A percentile compares a stretch with the other conserved stretches of the same genome.
Evolutionary conservation across 1,140 invertebrate genomes (phyloP).

Genomic region (Sitodiplosis mosellana): DNA sequence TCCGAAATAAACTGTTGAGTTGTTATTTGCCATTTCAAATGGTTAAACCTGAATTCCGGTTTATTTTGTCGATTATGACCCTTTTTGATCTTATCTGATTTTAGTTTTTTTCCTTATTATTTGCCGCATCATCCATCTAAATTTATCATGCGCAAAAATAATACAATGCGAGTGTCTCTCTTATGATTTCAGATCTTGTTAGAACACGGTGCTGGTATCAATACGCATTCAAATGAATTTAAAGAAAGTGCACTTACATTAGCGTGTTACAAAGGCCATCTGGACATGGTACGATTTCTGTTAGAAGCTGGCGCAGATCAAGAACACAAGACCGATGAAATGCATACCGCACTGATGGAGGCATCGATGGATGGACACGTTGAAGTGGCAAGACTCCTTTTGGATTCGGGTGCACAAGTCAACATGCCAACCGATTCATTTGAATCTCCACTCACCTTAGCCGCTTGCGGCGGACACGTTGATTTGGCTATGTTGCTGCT

Average conservation of each 20-base stretch:
- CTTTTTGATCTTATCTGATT: conserved; percentile 25
- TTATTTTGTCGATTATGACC: conserved; percentile 9
- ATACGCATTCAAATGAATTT: conserved; percentile 97
- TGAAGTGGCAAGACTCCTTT: conserved; percentile 77
- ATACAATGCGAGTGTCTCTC: neutral
- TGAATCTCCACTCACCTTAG: conserved; percentile 93
- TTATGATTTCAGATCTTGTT: conserved; percentile 46
- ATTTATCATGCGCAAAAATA: neutral
- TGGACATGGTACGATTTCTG: conserved; percentile 94
- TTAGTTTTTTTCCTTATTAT: neutral
- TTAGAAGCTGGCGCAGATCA: conserved; percentile 86
- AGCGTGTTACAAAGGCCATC: conserved; percentile 94
- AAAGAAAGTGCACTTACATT: conserved; percentile 90
- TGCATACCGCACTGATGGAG: conserved; percentile 99
- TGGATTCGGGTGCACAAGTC: conserved; percentile 94
- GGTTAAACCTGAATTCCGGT: no score
- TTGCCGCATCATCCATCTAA: neutral
- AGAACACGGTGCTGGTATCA: conserved; percentile 86
- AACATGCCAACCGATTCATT: conserved; percentile 99
- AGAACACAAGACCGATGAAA: conserved; percentile 97
- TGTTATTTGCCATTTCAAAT: conserved; percentile 10
- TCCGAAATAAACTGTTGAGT: no score
- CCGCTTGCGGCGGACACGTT: conserved; percentile 95
- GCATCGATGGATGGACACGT: conserved; percentile 99
- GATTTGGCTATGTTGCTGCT: conserved; percentile 88